Evolutionary conservation across 2,113 vertebrate species (phyloP), one percentile per base, ranked within the genome.

Genomic region (Eulemur rufifrons): DNA sequence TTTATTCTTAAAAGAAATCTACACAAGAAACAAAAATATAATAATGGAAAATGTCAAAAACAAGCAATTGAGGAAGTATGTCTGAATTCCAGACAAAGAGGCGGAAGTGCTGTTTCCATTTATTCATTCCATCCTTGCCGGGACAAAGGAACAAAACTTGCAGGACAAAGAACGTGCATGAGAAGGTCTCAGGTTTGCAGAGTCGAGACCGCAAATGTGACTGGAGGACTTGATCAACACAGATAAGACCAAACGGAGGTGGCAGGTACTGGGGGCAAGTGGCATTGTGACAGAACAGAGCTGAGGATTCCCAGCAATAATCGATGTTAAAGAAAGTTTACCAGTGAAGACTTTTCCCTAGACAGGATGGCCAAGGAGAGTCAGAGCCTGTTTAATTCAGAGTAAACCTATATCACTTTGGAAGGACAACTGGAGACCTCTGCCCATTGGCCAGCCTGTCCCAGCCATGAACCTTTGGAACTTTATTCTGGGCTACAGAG

Each of bases 391-490:
- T 23, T 78, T 34, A 11, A 25, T 52, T 68, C 32, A 23, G 23
- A 93, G 54, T 2, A 14, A 15, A 34, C 0, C 8, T 56, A 0
- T 32, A 3, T 14, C 8, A 17, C 34, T 10, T 5, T 29, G 45
- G n/a, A 34, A 13, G 17, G 86, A 13, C 6, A 4, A 0, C 10
- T 8, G n/a, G 63, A 29, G 25, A 34, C n/a, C 61, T 7, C 7
- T 18, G 11, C 10, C 6, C 25, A 6, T 47, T 13, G 32, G 18
- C 25, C 4, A 1, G 54, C 4, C 0, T 39, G 42, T 63, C 37
- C 59, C 3, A 17, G 14, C 3, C 9, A 0, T 0, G 1, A 7
- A 20, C 34, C n/a, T 32, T 13, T 8, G 6, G 17, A 47, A 2
- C 25, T 50, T 47, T 18, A 63, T 7, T 52, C 37, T 13, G 0